Conservation (phyloP, 1,140 invertebrate species). For the Aphelinus atriplicis region DNA sequence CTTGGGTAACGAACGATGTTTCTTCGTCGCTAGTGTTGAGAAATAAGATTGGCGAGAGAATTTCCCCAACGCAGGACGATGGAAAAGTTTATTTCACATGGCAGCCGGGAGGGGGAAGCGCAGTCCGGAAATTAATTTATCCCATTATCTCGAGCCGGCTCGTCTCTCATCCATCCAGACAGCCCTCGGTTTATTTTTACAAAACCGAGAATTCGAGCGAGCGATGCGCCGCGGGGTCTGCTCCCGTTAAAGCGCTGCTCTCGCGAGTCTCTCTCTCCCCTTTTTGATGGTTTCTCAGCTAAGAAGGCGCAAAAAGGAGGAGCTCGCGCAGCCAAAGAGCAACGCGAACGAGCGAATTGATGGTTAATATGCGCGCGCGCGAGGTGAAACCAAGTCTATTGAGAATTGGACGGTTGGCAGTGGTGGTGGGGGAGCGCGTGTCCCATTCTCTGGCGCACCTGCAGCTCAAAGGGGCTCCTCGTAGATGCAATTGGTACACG, state of each 20-base stretch:
- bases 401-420: neutral
- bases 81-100: too few species aligned
- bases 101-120: too few species aligned
- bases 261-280: neutral
- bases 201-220: slow-evolving; percentile 6
- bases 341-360: slow-evolving; percentile 15
- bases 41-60: too few species aligned
- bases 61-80: too few species aligned
- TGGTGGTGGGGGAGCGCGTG: neutral
- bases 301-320: neutral
- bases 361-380: neutral
- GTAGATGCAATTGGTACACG: neutral
- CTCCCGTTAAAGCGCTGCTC: neutral
- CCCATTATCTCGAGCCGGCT: too few species aligned
- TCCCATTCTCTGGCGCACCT: too few species aligned
- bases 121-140: too few species aligned
- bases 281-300: neutral
- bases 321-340: neutral
- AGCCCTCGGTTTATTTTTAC: slow-evolving; percentile 11
- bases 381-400: neutral
- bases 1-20: too few species aligned
- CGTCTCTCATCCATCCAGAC: neutral
- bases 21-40: too few species aligned
- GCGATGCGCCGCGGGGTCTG: neutral
- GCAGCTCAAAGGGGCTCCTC: neutral